A percentile compares a stretch with the other conserved stretches of the same genome.
Conservation (phyloP, 2,113 vertebrate genomes). For the Caloenas nicobarica region DNA sequence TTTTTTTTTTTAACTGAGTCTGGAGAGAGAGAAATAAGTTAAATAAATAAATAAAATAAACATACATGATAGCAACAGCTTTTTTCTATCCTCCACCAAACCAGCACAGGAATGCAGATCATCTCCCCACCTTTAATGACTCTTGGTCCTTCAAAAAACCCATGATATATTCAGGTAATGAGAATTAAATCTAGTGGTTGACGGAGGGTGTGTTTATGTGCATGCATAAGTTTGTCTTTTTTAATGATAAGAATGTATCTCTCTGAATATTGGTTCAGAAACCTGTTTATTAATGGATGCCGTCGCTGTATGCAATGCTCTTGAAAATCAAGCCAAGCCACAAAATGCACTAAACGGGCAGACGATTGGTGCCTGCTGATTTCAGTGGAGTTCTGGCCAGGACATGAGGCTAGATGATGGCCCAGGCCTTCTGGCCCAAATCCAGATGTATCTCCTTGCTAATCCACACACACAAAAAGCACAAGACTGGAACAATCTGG, state of each 20-base stretch:
- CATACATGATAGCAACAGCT: background rate
- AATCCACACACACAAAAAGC: background rate
- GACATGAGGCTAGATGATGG: background rate
- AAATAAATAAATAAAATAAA: background rate
- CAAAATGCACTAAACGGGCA: background rate
- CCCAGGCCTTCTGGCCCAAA: background rate
- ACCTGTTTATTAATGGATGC: background rate
- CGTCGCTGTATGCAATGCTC: background rate
- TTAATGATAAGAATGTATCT: background rate
- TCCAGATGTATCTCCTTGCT: background rate
- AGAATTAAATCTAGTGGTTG: background rate
- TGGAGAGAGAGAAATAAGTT: background rate
- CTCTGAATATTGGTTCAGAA: background rate
- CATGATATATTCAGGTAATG: background rate
- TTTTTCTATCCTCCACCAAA: conserved; percentile 5
- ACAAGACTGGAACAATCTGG: background rate
- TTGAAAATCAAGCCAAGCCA: background rate
- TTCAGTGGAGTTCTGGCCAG: background rate
- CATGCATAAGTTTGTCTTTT: background rate
- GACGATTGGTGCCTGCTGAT: background rate
- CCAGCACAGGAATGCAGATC: background rate
- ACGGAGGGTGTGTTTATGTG: background rate
- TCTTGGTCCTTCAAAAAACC: background rate
- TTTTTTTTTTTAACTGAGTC: background rate
- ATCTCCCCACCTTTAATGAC: background rate